Base-by-base conservation (phyloP, 2,797 vertebrate genomes). In the Gila robusta region DNA sequence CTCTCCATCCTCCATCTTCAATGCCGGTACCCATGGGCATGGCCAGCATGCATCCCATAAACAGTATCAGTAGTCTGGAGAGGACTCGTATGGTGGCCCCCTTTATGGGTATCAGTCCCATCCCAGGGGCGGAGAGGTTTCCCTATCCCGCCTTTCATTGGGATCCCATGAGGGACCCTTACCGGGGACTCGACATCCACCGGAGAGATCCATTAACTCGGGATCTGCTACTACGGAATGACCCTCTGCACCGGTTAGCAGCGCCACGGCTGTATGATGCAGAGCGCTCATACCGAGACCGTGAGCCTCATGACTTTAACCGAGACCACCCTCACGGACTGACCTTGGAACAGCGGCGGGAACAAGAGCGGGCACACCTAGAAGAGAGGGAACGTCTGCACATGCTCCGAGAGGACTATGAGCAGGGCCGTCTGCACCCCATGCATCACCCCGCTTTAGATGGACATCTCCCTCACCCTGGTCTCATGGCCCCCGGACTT, bases 21-120 rank as follows among this genome's bases (percentile, higher is more conserved):
- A 95, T 98, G 96, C 96, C 97, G 23, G 88, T 98, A 94, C 95
- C 97, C 41, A 97, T 98, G 93, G 97, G 98, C 71, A 96, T 98
- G 92, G 94, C 97, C 0, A 96, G 97, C 0, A 96, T 99, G 84
- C 98, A 99, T 89, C 96, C 97, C 88, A 97, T 99, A 92, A 98
- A 97, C 95, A 96, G 94, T 93, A 97, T 99, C 93, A 94, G 96
- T 85, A 92, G 96, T 85, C 95, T 99, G 93, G 98, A 99, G 89
- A 97, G 98, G 95, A 99, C 98, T 96, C 97, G 98, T 92, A 96
- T 99, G 94, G 97, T 99, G 94, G 96, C 97, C 0, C 98, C 98
- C 83, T 99, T 99, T 91, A 98, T 99, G 98, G 98, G 98, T 88
- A 97, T 99, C 91, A 98, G 98, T 91, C 97, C 98, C 9, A 97